Evolutionary conservation across 2,113 vertebrate species (phyloP).

Genomic region (Thinocorus orbignyianus): DNA sequence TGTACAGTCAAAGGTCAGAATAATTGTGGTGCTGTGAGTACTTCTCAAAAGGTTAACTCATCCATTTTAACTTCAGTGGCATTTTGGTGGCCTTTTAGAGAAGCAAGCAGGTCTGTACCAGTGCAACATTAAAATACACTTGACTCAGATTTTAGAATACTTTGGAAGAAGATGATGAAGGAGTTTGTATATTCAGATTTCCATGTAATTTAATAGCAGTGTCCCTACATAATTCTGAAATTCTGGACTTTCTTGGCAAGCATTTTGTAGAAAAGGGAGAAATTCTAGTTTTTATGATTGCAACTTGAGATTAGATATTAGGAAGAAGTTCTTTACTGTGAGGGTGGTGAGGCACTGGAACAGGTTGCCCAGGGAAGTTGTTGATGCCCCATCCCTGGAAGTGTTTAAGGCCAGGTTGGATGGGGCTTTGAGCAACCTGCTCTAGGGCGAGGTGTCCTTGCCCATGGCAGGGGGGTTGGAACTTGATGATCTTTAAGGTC

Average conservation of each 20-base stretch:
- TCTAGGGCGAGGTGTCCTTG: too few species aligned
- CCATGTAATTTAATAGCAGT: slow-evolving; percentile 10
- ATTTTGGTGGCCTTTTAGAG: slow-evolving; percentile 74
- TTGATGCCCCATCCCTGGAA: too few species aligned
- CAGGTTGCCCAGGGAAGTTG: too few species aligned
- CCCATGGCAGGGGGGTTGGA: too few species aligned
- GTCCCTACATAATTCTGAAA: slow-evolving; percentile 24
- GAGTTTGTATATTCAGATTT: slow-evolving; percentile 36
- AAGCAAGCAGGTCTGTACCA: slow-evolving; percentile 34
- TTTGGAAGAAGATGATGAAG: slow-evolving; percentile 22
- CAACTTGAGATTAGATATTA: neutral
- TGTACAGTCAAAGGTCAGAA: slow-evolving; percentile 65
- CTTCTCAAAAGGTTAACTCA: slow-evolving; percentile 72
- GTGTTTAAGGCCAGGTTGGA: too few species aligned
- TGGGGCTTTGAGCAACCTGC: too few species aligned
- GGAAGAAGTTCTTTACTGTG: too few species aligned
- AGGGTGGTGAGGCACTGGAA: too few species aligned
- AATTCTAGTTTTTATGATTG: slow-evolving; percentile 44
- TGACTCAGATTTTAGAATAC: slow-evolving; percentile 51
- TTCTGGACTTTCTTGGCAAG: slow-evolving; percentile 35
- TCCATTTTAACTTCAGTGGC: slow-evolving; percentile 74
- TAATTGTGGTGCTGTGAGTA: slow-evolving; percentile 55
- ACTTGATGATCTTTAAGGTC: too few species aligned
- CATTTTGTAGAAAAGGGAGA: slow-evolving; percentile 46
- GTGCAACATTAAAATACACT: slow-evolving; percentile 21